Conservation (phyloP, 2,797 vertebrate species). For the Sphenodon punctatus region DNA sequence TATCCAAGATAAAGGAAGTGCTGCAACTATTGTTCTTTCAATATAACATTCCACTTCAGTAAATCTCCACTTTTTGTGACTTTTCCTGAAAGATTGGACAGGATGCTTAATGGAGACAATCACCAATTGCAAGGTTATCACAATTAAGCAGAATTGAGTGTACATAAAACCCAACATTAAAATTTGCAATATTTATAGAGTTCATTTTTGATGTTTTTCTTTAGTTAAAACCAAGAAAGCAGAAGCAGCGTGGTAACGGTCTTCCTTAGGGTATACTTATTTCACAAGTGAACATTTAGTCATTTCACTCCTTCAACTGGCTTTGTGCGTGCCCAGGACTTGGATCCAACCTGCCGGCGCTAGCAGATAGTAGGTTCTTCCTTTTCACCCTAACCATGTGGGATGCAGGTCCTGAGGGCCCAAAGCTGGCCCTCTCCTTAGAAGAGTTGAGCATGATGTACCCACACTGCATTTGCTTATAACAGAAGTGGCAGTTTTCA, state of each 20-base stretch:
- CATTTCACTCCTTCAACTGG: background rate
- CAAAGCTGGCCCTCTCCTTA: background rate
- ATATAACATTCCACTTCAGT: background rate
- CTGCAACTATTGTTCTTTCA: background rate
- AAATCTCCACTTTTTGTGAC: background rate
- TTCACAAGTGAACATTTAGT: background rate
- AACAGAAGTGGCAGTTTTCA: background rate
- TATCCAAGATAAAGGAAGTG: background rate
- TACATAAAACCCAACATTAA: background rate
- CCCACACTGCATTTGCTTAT: background rate
- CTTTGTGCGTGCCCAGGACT: constrained; percentile 20
- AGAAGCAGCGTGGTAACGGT: background rate
- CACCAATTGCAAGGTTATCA: background rate
- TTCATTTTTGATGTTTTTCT: background rate
- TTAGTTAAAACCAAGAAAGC: background rate
- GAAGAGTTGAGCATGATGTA: rapidly evolving
- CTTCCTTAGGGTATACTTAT: background rate
- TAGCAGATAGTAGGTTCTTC: background rate
- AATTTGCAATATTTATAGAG: background rate
- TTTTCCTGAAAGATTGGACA: background rate
- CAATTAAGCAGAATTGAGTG: background rate
- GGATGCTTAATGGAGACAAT: background rate
- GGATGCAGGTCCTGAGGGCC: background rate
- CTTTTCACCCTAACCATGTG: background rate
- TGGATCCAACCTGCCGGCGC: background rate